A percentile compares a stretch with the other conserved stretches of the same genome.
Evolutionary conservation across 2,113 vertebrate genomes (phyloP).

Genomic region (Setophaga coronata): DNA sequence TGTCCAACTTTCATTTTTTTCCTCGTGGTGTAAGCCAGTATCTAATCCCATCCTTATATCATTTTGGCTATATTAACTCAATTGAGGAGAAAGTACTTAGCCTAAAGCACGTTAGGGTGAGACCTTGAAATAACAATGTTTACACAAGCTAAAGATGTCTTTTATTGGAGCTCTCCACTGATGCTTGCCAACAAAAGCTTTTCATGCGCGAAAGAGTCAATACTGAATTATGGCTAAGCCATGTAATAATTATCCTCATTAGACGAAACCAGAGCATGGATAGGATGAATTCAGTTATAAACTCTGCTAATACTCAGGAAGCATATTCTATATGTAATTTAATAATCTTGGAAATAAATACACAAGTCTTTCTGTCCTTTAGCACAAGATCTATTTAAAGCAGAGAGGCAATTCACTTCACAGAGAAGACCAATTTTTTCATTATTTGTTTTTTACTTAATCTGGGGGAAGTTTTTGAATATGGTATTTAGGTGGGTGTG

Average conservation of each 20-base stretch:
- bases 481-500: background rate
- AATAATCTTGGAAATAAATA: conserved; percentile 92
- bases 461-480: background rate
- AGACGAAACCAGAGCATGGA: conserved; percentile 84
- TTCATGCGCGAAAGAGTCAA: conserved; percentile 83
- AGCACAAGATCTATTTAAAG: conserved; percentile 48
- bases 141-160: conserved; percentile 71
- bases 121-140: conserved; percentile 55
- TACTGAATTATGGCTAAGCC: conserved; percentile 89
- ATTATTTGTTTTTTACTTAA: background rate
- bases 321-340: conserved; percentile 86
- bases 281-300: conserved; percentile 78
- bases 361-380: conserved; percentile 75
- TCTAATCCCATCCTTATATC: conserved; percentile 85
- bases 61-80: conserved; percentile 68
- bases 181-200: conserved; percentile 77
- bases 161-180: conserved; percentile 68
- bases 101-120: conserved; percentile 54
- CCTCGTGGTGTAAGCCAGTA: conserved; percentile 76
- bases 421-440: background rate
- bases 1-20: conserved; percentile 78
- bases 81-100: conserved; percentile 63
- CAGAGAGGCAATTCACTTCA: conserved; percentile 6
- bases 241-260: conserved; percentile 93
- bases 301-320: conserved; percentile 82